These are phyloP conservation scores for Lasioglossum leucozonium DNA, from an alignment of 2,888 invertebrate species.

Conservation along the genomic window DNA sequence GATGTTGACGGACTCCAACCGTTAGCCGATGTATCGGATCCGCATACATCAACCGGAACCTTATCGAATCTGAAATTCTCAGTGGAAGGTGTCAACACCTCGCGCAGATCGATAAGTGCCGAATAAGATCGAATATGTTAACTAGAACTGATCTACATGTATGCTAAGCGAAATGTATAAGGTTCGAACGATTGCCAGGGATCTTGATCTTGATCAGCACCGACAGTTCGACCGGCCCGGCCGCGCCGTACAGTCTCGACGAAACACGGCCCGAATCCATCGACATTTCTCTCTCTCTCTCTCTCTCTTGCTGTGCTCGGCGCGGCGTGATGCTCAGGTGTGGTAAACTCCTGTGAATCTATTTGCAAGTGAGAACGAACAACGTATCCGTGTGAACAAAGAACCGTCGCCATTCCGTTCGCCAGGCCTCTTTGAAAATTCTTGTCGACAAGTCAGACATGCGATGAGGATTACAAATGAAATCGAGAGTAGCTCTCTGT, in stretches of 20 bases:
- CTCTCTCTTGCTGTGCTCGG: slow-evolving; percentile 48
- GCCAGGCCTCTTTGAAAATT: slow-evolving; percentile 24
- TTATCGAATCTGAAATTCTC: slow-evolving; percentile 39
- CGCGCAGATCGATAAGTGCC: slow-evolving; percentile 66
- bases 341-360: slow-evolving; percentile 41
- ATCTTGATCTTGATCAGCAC: slow-evolving; percentile 68
- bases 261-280: slow-evolving; percentile 52
- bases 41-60: background rate
- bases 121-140: slow-evolving; percentile 73
- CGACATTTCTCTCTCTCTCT: slow-evolving; percentile 57
- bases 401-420: slow-evolving; percentile 44
- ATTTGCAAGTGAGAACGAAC: slow-evolving; percentile 62
- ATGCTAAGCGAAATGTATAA: slow-evolving; percentile 73
- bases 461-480: slow-evolving; percentile 4
- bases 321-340: slow-evolving; percentile 33
- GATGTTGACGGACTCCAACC: background rate
- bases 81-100: slow-evolving; percentile 29
- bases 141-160: slow-evolving; percentile 73
- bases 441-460: slow-evolving; percentile 32
- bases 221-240: slow-evolving; percentile 34
- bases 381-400: slow-evolving; percentile 52
- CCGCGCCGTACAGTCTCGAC: slow-evolving; percentile 29
- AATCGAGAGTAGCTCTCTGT: slow-evolving; percentile 25
- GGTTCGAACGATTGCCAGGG: slow-evolving; percentile 68
- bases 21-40: slow-evolving; percentile 5